Conservation (phyloP, 2,888 invertebrate species). For the Mythimna vitellina region DNA sequence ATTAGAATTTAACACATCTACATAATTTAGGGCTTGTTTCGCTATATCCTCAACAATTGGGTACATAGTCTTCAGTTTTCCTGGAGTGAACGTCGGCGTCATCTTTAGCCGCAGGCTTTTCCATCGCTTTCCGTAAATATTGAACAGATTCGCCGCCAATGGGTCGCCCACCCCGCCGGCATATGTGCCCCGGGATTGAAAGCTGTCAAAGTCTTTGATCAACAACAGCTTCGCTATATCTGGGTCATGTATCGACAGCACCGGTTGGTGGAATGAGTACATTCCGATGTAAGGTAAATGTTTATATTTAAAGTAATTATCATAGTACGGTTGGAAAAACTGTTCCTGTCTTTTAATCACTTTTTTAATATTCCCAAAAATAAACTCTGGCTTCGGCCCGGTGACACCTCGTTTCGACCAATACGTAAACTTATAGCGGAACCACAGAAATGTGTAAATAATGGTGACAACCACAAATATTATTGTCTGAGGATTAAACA, state of each 20-base stretch:
- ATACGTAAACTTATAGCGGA: slow-evolving; percentile 87
- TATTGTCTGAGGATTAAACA: slow-evolving; percentile 67
- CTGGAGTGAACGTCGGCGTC: slow-evolving; percentile 92
- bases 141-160: slow-evolving; percentile 91
- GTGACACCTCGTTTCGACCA: slow-evolving; percentile 91
- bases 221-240: slow-evolving; percentile 91
- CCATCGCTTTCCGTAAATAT: slow-evolving; percentile 91
- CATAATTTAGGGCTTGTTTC: slow-evolving; percentile 85
- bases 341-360: slow-evolving; percentile 90
- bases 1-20: slow-evolving; percentile 74
- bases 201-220: slow-evolving; percentile 91
- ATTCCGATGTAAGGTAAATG: slow-evolving; percentile 89
- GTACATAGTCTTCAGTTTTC: slow-evolving; percentile 92
- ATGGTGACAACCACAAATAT: slow-evolving; percentile 66
- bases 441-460: slow-evolving; percentile 76
- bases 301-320: slow-evolving; percentile 90
- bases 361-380: slow-evolving; percentile 91
- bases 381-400: slow-evolving; percentile 90
- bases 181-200: slow-evolving; percentile 92
- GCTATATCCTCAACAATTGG: slow-evolving; percentile 90
- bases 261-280: slow-evolving; percentile 91
- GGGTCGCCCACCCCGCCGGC: slow-evolving; percentile 91
- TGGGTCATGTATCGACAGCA: slow-evolving; percentile 91
- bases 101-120: slow-evolving; percentile 91
- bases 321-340: slow-evolving; percentile 91